phyloP scores from a whole-genome alignment of 2,888 invertebrate species.

The Siphonodentalium dalli region DNA sequence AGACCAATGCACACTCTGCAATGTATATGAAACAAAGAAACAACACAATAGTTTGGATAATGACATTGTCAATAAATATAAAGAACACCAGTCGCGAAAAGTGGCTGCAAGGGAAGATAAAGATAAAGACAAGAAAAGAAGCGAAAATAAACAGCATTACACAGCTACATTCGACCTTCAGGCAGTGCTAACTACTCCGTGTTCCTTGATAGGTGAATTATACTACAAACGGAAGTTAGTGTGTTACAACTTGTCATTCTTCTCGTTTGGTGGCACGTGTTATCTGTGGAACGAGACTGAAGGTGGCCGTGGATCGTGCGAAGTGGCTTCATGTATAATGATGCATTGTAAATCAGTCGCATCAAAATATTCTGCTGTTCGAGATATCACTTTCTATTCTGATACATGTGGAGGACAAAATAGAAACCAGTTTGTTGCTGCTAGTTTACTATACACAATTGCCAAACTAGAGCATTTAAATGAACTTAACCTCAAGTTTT shows the following conservation, averaged over 20 bases:
- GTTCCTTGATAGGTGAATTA: constrained; percentile 22
- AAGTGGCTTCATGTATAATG: constrained; percentile 19
- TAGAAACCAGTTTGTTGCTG: constrained; percentile 23
- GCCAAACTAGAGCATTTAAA: constrained; percentile 1
- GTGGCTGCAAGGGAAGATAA: too few relatives aligned
- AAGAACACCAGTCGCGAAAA: too few relatives aligned
- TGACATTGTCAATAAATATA: constrained; percentile 1
- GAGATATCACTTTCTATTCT: constrained; percentile 18
- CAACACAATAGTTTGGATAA: constrained; percentile 7
- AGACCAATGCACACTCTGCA: constrained; percentile 26
- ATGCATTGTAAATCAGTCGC: constrained; percentile 11
- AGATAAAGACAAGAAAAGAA: too few relatives aligned
- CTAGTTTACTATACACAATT: constrained; percentile 10
- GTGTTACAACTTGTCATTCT: constrained; percentile 25
- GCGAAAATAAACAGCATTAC: too few relatives aligned
- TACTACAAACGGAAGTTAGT: constrained; percentile 24
- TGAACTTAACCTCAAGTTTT: constrained; percentile 19
- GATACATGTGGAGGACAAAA: constrained; percentile 24
- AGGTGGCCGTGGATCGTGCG: constrained; percentile 14
- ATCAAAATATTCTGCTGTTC: not conserved
- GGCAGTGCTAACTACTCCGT: constrained; percentile 22
- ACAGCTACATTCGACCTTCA: constrained; percentile 27
- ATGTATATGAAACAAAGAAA: constrained; percentile 9
- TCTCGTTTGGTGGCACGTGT: constrained; percentile 13
- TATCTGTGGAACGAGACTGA: too few relatives aligned